Evolutionary conservation across 2,888 invertebrate genomes (phyloP).

Genomic region (Pemphredon lugubris): DNA sequence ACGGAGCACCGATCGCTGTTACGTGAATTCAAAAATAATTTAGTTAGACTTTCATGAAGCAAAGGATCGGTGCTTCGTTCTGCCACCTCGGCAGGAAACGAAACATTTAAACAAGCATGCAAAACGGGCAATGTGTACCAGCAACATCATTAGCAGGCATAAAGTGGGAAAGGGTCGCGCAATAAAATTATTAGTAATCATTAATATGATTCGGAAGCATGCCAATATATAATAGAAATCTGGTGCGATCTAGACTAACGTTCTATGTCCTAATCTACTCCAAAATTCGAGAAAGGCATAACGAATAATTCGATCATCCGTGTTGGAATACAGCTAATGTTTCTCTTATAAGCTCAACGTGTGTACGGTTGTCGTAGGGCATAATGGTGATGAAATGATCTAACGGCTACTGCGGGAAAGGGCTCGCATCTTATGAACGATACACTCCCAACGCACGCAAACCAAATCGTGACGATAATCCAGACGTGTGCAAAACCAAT

Average conservation of each 20-base stretch:
- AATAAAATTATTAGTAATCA: conserved; percentile 42
- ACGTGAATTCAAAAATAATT: not conserved
- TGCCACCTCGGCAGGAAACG: conserved; percentile 42
- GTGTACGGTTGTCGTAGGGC: conserved; percentile 15
- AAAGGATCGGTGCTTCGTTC: conserved; percentile 7
- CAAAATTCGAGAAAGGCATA: conserved; percentile 53
- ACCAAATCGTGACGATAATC: conserved; percentile 55
- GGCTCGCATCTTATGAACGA: conserved; percentile 20
- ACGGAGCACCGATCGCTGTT: conserved; percentile 19
- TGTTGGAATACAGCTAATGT: conserved; percentile 22
- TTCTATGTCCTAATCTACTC: conserved; percentile 55
- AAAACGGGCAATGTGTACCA: conserved; percentile 27
- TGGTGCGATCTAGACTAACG: conserved; percentile 48
- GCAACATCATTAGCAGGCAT: conserved; percentile 30
- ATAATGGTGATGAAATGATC: conserved; percentile 21
- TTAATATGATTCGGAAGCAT: conserved; percentile 39
- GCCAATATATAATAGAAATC: conserved; percentile 44
- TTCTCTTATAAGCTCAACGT: conserved; percentile 29
- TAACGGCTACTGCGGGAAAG: conserved; percentile 18
- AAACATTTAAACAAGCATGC: conserved; percentile 45
- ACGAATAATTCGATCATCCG: conserved; percentile 29
- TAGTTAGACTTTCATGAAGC: not conserved
- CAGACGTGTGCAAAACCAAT: conserved; percentile 50
- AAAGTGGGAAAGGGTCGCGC: conserved; percentile 26
- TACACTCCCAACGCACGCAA: conserved; percentile 68